Conservation (phyloP, 2,888 invertebrate genomes). For the Polia nebulosa region DNA sequence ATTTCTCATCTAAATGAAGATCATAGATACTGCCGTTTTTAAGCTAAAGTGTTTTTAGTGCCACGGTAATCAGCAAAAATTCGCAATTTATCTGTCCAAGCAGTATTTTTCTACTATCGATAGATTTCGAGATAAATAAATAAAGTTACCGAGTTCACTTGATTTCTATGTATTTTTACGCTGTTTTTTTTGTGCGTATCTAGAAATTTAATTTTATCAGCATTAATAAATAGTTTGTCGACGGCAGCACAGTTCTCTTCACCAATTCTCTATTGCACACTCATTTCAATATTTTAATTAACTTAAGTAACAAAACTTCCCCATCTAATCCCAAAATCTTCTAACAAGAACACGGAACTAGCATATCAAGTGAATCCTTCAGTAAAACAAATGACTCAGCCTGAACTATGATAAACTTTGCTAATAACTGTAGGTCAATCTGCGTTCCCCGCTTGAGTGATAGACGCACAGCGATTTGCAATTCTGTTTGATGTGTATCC, state of each 20-base stretch:
- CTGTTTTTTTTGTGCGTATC: too few relatives aligned
- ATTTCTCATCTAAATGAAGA: background rate
- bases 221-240: too few relatives aligned
- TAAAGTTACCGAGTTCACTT: too few relatives aligned
- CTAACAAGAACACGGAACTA: slow-evolving; percentile 33
- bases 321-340: slow-evolving; percentile 11
- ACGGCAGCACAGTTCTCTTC: too few relatives aligned
- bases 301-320: slow-evolving; percentile 15
- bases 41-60: too few relatives aligned
- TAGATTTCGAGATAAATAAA: too few relatives aligned
- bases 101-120: too few relatives aligned
- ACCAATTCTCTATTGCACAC: background rate
- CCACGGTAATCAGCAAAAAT: too few relatives aligned
- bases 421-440: slow-evolving; percentile 68
- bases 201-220: too few relatives aligned
- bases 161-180: too few relatives aligned
- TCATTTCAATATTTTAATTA: slow-evolving; percentile 23
- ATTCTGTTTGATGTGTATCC: background rate
- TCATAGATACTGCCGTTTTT: too few relatives aligned
- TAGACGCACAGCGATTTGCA: slow-evolving; percentile 48
- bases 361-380: slow-evolving; percentile 50
- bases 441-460: slow-evolving; percentile 4
- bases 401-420: slow-evolving; percentile 70
- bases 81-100: too few relatives aligned
- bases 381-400: slow-evolving; percentile 58